Conservation (phyloP, 2,113 vertebrate genomes). For the Chitala chitala region DNA sequence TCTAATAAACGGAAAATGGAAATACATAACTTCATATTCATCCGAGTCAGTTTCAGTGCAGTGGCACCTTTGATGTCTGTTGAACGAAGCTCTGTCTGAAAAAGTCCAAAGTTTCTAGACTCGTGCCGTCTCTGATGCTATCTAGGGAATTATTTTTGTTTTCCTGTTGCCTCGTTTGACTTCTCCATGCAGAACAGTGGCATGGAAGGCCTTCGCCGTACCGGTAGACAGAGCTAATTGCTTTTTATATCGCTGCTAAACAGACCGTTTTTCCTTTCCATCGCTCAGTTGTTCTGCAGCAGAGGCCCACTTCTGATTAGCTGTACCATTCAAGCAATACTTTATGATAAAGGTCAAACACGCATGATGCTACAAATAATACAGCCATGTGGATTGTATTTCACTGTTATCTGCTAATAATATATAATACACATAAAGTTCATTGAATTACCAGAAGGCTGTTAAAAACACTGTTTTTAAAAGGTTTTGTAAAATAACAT, state of each 20-base stretch:
- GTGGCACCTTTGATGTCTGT: no score
- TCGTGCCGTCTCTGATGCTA: conserved; percentile 13
- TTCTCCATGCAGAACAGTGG: neutral
- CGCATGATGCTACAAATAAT: neutral
- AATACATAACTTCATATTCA: no score
- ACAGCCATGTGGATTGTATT: neutral
- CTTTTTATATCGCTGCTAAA: conserved; percentile 26
- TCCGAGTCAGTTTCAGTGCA: no score
- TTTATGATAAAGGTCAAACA: neutral
- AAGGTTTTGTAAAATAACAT: no score
- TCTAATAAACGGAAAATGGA: no score
- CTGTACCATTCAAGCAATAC: neutral
- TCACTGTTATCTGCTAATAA: neutral
- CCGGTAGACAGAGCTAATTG: conserved; percentile 19
- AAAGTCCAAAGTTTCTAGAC: no score
- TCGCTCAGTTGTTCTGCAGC: neutral
- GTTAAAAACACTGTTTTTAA: no score
- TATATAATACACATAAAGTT: no score
- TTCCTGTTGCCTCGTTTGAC: neutral
- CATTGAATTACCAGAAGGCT: no score
- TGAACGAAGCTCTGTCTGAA: no score
- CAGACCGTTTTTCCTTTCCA: conserved; percentile 1
- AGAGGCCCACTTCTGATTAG: neutral
- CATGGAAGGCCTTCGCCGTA: neutral
- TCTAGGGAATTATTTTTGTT: conserved; percentile 10